phyloP scores from a whole-genome alignment of 2,888 invertebrate species.

The Aleiodes alternator region DNA sequence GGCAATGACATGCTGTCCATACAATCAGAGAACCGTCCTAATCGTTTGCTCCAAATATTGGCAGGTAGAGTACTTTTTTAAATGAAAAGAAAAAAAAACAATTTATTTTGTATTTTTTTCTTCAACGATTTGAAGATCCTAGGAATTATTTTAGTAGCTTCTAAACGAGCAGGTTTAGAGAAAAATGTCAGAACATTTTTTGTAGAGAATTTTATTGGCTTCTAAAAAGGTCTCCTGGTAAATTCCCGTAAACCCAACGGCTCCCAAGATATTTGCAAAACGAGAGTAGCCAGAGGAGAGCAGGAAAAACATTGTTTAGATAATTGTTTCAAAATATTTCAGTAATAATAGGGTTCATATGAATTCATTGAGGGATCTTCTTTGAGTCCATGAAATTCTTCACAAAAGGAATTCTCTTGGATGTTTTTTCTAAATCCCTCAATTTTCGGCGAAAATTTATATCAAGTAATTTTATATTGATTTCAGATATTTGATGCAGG shows the following conservation, averaged over 20 bases:
- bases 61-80: conserved; percentile 80
- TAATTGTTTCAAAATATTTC: not conserved
- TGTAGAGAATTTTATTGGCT: too few relatives aligned
- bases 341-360: not conserved
- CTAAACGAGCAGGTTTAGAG: too few relatives aligned
- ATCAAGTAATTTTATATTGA: conserved; percentile 5
- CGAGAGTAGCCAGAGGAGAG: not conserved
- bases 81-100: not conserved
- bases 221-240: not conserved
- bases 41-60: conserved; percentile 98
- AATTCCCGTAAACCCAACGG: too few relatives aligned
- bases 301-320: not conserved
- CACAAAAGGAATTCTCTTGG: too few relatives aligned
- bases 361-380: too few relatives aligned
- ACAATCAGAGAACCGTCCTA: conserved; percentile 96
- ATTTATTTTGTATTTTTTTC: too few relatives aligned
- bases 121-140: not conserved
- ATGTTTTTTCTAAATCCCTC: too few relatives aligned
- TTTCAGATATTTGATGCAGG: conserved; percentile 86
- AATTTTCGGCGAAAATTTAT: not conserved
- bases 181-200: too few relatives aligned
- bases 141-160: too few relatives aligned
- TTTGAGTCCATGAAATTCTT: too few relatives aligned
- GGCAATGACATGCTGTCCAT: conserved; percentile 93
- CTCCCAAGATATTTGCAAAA: not conserved